Evolutionary conservation across 2,888 invertebrate species (phyloP).

Genomic region (Drosophila koepferae): DNA sequence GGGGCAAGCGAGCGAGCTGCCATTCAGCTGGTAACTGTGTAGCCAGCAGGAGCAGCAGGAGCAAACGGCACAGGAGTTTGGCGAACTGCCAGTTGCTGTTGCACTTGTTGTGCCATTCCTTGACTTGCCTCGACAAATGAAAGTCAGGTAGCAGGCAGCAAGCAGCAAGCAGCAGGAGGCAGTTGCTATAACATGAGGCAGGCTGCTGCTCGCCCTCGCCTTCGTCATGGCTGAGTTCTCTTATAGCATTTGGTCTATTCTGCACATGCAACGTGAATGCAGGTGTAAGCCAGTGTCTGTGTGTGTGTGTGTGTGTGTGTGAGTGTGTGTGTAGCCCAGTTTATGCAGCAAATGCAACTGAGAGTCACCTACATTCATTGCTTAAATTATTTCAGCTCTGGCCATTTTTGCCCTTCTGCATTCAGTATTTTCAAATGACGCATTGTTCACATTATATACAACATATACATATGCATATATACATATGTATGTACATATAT

Average conservation of each 20-base stretch:
- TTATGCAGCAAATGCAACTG: conserved; percentile 43
- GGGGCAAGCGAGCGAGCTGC: conserved; percentile 10
- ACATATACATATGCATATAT: not conserved
- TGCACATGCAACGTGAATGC: conserved; percentile 53
- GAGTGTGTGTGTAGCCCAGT: conserved; percentile 49
- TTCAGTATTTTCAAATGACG: conserved; percentile 72
- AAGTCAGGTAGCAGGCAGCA: conserved; percentile 55
- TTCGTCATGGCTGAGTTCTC: conserved; percentile 58
- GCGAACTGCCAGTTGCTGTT: conserved; percentile 52
- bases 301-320: conserved; percentile 21
- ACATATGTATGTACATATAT: not conserved
- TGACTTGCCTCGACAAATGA: conserved; percentile 43
- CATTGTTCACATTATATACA: conserved; percentile 57
- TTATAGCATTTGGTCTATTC: conserved; percentile 47
- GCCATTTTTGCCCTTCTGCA: conserved; percentile 55
- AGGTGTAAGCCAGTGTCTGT: conserved; percentile 9
- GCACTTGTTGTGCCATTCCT: conserved; percentile 31
- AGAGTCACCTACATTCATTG: conserved; percentile 73
- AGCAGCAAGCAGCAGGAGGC: conserved; percentile 31
- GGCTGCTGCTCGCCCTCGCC: conserved; percentile 33
- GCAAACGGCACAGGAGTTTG: conserved; percentile 6
- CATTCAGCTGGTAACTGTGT: conserved; percentile 20
- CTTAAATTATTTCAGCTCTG: conserved; percentile 26
- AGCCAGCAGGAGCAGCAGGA: conserved; percentile 14
- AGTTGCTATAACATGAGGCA: conserved; percentile 16